Base-by-base conservation (phyloP, 2,888 invertebrate genomes). In the Cataglyphis cursor region DNA sequence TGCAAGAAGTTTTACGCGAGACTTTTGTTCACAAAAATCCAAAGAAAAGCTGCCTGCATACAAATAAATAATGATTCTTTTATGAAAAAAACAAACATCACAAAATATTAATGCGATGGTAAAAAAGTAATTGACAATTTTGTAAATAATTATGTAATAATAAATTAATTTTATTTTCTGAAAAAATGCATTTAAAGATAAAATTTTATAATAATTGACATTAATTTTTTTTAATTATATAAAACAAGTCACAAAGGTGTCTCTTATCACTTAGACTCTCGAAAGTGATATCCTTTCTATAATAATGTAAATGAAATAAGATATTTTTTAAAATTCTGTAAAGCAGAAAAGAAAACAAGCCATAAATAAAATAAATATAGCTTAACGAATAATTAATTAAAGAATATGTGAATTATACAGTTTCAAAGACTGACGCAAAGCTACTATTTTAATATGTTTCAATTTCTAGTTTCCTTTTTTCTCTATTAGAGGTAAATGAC, bases 21-120 rank as follows among this genome's bases (percentile, higher is more conserved):
- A 82, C 72, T 88, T 48, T n/a, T 8, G 54, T 84, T 65, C 51
- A 76, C 31, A 18, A 76, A 28, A 86, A 68, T 74, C 89, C 89
- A 86, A 86, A 88, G 89, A 88, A 31, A 10, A 54, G 6, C 3
- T 57, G 31, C 31, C 21, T 41, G 57, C 41, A 35, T 31, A n/a
- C 28, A 54, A 12, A 41, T 41, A 51, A 35, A 38, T 75, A 35
- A 51, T 51, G 38, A 28, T 15, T 57, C 44, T 65, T 41, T 78
- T 31, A 64, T 12, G 12, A 57, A n/a, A n/a, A n/a, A n/a, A 78
- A 51, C 24, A 1, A 76, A 35, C 57, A 78, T 70, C 35, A 76
- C 38, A 70, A 1, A 41, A 57, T 76, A 48, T 12, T 70, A 59
- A 70, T 15, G 3, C 41, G 3, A 68, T 12, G n/a, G 38, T 54